phyloP scores from a whole-genome alignment of 2,888 invertebrate genomes.

The Teleiodes luculella region DNA sequence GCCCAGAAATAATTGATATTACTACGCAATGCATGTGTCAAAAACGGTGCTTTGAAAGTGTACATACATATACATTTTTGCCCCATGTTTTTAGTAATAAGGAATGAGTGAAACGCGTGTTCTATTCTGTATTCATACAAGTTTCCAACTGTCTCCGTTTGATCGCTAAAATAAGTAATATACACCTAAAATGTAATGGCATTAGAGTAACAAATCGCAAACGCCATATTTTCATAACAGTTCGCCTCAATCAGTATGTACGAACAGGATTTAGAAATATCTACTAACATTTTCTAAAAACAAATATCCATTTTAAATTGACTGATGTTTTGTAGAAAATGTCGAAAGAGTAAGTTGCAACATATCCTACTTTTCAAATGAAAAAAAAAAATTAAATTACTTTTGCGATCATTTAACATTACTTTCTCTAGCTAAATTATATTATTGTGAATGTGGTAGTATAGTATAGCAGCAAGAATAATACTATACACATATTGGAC shows the following conservation, averaged over 20 bases:
- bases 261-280: slow-evolving; percentile 25
- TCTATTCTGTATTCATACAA: slow-evolving; percentile 17
- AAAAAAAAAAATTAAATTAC: too few relatives aligned
- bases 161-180: slow-evolving; percentile 3
- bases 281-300: slow-evolving; percentile 25
- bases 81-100: slow-evolving; percentile 51
- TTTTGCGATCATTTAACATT: too few relatives aligned
- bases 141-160: slow-evolving; percentile 11
- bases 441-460: too few relatives aligned
- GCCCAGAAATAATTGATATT: slow-evolving; percentile 56
- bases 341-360: slow-evolving; percentile 36
- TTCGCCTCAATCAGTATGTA: slow-evolving; percentile 2
- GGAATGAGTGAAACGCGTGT: slow-evolving; percentile 37
- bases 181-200: slow-evolving; percentile 20
- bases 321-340: slow-evolving; percentile 48
- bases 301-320: slow-evolving; percentile 31
- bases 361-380: too few relatives aligned
- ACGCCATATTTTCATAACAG: slow-evolving; percentile 10
- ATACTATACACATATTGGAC: too few relatives aligned
- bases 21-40: slow-evolving; percentile 55
- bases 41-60: slow-evolving; percentile 65
- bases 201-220: slow-evolving; percentile 1
- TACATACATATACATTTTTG: slow-evolving; percentile 58
- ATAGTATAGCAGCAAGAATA: too few relatives aligned
- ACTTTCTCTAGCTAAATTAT: too few relatives aligned